Base-by-base conservation (phyloP, 2,888 invertebrate species). In the Neria commutata region DNA sequence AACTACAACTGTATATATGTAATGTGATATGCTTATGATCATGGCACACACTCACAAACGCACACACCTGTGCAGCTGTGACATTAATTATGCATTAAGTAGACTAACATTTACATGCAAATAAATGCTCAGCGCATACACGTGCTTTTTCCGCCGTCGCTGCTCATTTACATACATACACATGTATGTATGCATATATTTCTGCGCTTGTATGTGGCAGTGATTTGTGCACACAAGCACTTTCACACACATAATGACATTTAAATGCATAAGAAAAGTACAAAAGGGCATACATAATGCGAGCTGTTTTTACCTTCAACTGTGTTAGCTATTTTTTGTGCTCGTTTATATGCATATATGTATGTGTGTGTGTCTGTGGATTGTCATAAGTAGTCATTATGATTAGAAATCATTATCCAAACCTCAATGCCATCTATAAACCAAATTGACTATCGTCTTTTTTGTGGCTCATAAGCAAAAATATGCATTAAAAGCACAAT, bases 121-220 rank as follows among this genome's bases (percentile, higher is more conserved):
- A 37, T n/a, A n/a, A n/a, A n/a, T n/a, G n/a, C n/a, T n/a, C n/a
- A n/a, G n/a, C n/a, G n/a, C n/a, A n/a, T n/a, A n/a, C n/a, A n/a
- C n/a, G n/a, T n/a, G n/a, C n/a, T n/a, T n/a, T n/a, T n/a, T n/a
- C n/a, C n/a, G n/a, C 65, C 64, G 71, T 72, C 73, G 67, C 64
- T 69, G n/a, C 17, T 49, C 24, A 50, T 65, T 67, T 53, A 54
- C 70, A 58, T 55, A 54, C 53, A 53, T 54, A 40, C 40, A 52
- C 61, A 58, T 24, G 5, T 14, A 23, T 11, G 16, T 10, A 17
- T 24, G 14, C 11, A 47, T 11, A 16, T 52, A 60, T 58, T 66
- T 61, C 10, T 4, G 3, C 10, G 45, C 16, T 19, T 45, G 45
- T 17, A 5, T 19, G 3, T 16, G 21, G 17, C n/a, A 3, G 16